These are phyloP conservation scores for Onthophagus taurus DNA, from an alignment of 1,140 invertebrate species.

Conservation along the genomic window DNA sequence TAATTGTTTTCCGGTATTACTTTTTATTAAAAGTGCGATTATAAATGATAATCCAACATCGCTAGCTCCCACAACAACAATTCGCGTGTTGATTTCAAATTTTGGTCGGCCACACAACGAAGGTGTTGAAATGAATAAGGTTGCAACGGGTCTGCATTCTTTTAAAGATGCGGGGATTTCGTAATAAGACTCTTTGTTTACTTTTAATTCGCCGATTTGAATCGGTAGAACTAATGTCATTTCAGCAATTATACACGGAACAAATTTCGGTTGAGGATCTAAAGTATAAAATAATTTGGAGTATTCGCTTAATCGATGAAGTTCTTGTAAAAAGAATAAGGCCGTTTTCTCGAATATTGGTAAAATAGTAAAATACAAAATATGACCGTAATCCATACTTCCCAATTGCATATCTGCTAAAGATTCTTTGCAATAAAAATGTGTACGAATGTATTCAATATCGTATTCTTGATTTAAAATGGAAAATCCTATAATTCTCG, in stretches of 20 bases:
- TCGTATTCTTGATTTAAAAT: constrained; percentile 24
- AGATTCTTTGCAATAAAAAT: too few species aligned
- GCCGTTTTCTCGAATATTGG: constrained; percentile 26
- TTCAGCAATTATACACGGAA: too few species aligned
- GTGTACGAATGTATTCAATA: constrained; percentile 21
- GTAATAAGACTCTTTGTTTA: too few species aligned
- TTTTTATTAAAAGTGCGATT: constrained; percentile 55
- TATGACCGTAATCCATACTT: too few species aligned
- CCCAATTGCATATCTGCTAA: too few species aligned
- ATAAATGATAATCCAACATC: constrained; percentile 57
- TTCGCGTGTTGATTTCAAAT: constrained; percentile 46
- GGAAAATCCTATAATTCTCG: constrained; percentile 13
- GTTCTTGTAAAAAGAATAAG: constrained; percentile 35
- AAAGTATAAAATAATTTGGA: constrained; percentile 41
- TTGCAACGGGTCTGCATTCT: too few species aligned
- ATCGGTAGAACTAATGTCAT: too few species aligned
- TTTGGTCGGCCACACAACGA: constrained; percentile 39
- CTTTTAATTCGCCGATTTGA: too few species aligned
- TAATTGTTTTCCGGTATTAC: constrained; percentile 25
- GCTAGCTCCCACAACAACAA: constrained; percentile 66
- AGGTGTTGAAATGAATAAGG: too few species aligned
- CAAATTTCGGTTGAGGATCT: too few species aligned
- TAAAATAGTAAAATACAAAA: constrained; percentile 25
- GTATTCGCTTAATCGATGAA: constrained; percentile 41
- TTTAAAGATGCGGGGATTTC: too few species aligned